A percentile compares a stretch with the other conserved stretches of the same genome.
Conservation (phyloP, 2,113 vertebrate genomes). For the Psilopsiagon aymara region DNA sequence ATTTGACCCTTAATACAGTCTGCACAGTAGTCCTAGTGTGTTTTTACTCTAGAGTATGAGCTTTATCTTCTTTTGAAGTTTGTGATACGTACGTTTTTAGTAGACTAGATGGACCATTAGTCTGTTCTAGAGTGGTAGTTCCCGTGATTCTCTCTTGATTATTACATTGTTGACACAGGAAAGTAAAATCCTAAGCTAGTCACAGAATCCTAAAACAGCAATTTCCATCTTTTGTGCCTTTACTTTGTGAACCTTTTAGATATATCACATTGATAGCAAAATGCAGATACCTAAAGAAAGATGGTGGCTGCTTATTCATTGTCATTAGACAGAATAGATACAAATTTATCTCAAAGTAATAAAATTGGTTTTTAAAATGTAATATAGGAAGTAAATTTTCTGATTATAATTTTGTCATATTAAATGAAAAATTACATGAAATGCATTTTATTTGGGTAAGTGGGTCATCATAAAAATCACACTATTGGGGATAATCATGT, state of each 20-base stretch:
- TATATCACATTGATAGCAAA: background rate
- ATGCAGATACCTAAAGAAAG: background rate
- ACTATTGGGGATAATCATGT: background rate
- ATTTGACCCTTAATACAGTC: background rate
- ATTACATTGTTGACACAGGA: background rate
- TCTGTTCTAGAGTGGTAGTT: background rate
- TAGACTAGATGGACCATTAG: background rate
- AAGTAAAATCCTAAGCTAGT: background rate
- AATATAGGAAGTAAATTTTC: background rate
- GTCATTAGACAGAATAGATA: background rate
- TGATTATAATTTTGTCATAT: background rate
- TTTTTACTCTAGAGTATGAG: background rate
- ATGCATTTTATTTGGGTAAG: background rate
- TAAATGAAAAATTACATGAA: background rate
- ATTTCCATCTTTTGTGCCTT: background rate
- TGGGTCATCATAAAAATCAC: accelerated
- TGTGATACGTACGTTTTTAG: background rate
- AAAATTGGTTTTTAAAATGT: background rate
- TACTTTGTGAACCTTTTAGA: background rate
- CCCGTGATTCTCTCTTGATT: background rate
- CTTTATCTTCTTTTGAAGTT: background rate
- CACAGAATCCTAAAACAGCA: background rate
- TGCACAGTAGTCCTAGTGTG: background rate
- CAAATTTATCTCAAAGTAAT: background rate
- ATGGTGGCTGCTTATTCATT: background rate